These are phyloP conservation scores for Diogma glabrata DNA, from an alignment of 2,888 invertebrate species.

Conservation along the genomic window DNA sequence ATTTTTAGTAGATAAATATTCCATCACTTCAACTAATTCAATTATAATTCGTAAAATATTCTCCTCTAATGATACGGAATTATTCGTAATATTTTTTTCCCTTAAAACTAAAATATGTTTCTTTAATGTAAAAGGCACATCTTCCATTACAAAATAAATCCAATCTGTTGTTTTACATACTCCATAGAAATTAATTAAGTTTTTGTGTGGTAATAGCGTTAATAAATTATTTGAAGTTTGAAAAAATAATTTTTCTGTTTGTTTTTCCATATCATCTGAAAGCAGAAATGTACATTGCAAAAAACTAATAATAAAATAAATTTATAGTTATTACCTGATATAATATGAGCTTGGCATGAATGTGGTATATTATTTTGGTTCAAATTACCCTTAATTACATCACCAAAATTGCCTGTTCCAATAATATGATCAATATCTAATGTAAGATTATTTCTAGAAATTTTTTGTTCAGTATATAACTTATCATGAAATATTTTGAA, in stretches of 20 bases:
- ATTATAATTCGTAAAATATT: constrained; percentile 50
- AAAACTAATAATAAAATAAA: neutral
- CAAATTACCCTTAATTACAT: constrained; percentile 59
- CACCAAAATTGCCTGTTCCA: constrained; percentile 66
- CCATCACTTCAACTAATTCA: constrained; percentile 60
- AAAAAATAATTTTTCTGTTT: constrained; percentile 42
- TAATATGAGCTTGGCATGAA: constrained; percentile 51
- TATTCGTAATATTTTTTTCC: constrained; percentile 18
- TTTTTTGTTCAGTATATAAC: constrained; percentile 37
- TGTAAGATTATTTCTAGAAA: constrained; percentile 58
- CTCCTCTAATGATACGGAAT: constrained; percentile 46
- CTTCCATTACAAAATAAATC: constrained; percentile 61
- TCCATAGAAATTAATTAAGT: constrained; percentile 62
- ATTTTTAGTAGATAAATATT: constrained; percentile 52
- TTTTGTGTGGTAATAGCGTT: constrained; percentile 54
- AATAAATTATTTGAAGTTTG: constrained; percentile 62
- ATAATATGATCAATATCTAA: constrained; percentile 57
- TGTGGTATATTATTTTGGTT: constrained; percentile 34
- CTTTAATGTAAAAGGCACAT: constrained; percentile 54
- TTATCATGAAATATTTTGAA: constrained; percentile 52
- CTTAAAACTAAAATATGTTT: constrained; percentile 53
- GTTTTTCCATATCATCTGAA: constrained; percentile 38
- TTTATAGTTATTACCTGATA: constrained; percentile 32
- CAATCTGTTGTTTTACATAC: constrained; percentile 68
- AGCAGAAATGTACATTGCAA: constrained; percentile 9